Conservation (phyloP, 2,113 vertebrate genomes). For the Cercocebus atys region DNA sequence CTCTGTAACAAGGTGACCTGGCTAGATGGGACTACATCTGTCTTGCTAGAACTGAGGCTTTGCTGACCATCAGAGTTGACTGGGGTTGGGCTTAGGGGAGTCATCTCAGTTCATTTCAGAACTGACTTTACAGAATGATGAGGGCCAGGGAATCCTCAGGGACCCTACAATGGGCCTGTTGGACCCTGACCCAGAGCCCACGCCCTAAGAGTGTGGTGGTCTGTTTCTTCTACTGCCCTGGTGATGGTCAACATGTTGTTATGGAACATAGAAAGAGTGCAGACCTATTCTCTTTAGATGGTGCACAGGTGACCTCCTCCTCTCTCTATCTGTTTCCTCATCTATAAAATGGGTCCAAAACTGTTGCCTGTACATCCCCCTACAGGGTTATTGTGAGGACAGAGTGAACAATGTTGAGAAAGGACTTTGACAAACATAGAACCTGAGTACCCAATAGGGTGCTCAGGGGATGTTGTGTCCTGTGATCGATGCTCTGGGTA, state of each 20-base stretch:
- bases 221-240: background rate
- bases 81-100: background rate
- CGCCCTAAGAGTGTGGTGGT: fast-evolving
- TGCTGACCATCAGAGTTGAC: background rate
- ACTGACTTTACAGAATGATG: background rate
- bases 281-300: background rate
- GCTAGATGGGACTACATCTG: background rate
- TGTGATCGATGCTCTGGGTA: background rate
- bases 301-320: background rate
- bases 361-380: background rate
- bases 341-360: background rate
- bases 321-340: background rate
- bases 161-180: background rate
- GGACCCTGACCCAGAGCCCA: background rate
- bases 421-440: background rate
- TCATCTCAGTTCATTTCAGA: background rate
- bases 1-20: background rate
- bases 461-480: background rate
- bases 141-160: background rate
- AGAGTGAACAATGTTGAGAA: background rate
- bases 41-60: background rate
- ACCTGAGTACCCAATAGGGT: background rate
- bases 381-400: background rate
- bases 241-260: background rate
- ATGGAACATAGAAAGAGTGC: fast-evolving